Evolutionary conservation across 2,113 vertebrate genomes (phyloP).

Genomic region (Oenanthe oenanthe): DNA sequence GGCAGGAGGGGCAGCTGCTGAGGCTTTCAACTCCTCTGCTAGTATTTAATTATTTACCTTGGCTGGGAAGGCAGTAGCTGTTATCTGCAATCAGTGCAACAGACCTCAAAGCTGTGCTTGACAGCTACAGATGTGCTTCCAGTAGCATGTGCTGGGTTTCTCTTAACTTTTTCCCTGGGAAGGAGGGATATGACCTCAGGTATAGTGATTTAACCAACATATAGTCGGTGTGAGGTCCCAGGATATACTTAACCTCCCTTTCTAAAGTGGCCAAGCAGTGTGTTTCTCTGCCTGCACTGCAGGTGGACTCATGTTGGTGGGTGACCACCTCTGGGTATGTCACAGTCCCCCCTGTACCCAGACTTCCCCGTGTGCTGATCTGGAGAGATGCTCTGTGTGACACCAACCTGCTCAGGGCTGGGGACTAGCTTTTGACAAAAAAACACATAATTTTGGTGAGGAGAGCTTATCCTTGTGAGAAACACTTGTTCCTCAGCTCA

Average conservation of each 20-base stretch:
- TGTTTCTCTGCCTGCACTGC: neutral
- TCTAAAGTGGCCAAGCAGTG: neutral
- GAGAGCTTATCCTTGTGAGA: neutral
- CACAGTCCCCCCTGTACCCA: neutral
- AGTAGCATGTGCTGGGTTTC: neutral
- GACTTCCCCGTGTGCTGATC: neutral
- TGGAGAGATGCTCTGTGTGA: neutral
- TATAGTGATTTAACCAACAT: neutral
- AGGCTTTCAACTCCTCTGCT: conserved; percentile 15
- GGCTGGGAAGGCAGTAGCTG: neutral
- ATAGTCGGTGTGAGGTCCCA: neutral
- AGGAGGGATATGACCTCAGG: neutral
- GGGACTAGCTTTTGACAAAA: neutral
- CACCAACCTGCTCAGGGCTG: neutral
- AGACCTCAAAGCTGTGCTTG: neutral
- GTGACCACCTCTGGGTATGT: neutral
- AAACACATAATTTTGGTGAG: neutral
- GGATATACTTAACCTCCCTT: neutral
- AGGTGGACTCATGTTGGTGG: neutral
- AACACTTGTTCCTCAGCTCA: neutral
- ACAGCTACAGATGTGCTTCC: neutral
- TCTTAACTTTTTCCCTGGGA: neutral
- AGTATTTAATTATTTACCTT: conserved; percentile 12
- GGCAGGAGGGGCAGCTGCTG: neutral
- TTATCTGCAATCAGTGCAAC: neutral